Percentiles rank a stretch among this genome's conserved stretches.
phyloP scores from a whole-genome alignment of 2,797 vertebrate genomes.

The Erpetoichthys calabaricus region DNA sequence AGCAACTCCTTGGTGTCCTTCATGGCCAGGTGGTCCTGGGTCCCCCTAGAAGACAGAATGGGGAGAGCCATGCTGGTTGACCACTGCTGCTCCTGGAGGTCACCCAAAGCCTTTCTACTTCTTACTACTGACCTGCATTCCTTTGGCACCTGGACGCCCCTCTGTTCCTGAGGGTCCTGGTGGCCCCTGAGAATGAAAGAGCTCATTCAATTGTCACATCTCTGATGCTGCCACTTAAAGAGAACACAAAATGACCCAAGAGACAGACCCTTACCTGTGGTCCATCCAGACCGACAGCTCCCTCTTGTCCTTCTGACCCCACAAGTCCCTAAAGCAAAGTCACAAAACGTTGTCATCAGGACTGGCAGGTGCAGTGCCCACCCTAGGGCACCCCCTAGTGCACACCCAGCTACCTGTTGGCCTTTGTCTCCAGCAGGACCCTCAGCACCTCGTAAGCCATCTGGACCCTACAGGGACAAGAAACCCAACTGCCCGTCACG shows the following conservation, averaged over 20 bases:
- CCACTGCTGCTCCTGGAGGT: too few species aligned
- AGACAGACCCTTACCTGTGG: slow-evolving; percentile 47
- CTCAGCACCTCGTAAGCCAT: slow-evolving; percentile 40
- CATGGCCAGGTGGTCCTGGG: slow-evolving; percentile 20
- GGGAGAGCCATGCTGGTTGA: background rate
- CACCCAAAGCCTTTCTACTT: too few species aligned
- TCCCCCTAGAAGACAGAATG: slow-evolving; percentile 26
- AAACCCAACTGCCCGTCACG: background rate
- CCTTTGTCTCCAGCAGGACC: slow-evolving; percentile 55
- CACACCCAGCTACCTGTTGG: slow-evolving; percentile 46
- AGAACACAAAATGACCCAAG: background rate
- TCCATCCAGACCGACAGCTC: slow-evolving; percentile 52
- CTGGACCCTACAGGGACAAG: slow-evolving; percentile 25
- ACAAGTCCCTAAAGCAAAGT: slow-evolving; percentile 41
- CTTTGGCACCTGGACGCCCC: slow-evolving; percentile 55
- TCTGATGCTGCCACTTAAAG: too few species aligned
- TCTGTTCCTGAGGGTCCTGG: slow-evolving; percentile 45
- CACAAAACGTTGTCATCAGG: too few species aligned
- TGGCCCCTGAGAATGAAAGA: slow-evolving; percentile 39
- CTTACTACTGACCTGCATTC: slow-evolving; percentile 52
- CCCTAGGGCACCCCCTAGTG: too few species aligned
- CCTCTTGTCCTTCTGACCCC: slow-evolving; percentile 46
- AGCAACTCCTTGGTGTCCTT: slow-evolving; percentile 14
- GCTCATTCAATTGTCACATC: too few species aligned
- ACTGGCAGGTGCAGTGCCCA: too few species aligned